A percentile compares a stretch with the other conserved stretches of the same genome.
These are phyloP conservation scores for Coelopa frigida DNA, from an alignment of 1,140 invertebrate genomes.

Conservation along the genomic window DNA sequence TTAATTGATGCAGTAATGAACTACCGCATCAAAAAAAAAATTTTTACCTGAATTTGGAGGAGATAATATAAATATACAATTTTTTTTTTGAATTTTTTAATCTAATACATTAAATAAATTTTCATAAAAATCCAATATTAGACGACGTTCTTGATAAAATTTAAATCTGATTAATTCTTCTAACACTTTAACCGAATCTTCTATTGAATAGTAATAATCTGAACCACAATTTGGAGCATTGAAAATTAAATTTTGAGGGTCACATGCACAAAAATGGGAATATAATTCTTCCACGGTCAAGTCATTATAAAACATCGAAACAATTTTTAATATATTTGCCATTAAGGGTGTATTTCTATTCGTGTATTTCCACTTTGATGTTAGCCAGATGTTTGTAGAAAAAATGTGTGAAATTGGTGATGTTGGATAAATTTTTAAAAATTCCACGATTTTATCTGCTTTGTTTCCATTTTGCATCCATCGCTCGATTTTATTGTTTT, in stretches of 20 bases:
- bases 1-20: slow-evolving; percentile 25
- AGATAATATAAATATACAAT: slow-evolving; percentile 18
- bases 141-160: neutral
- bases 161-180: neutral
- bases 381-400: no score
- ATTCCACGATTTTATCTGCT: slow-evolving; percentile 8
- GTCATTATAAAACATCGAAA: no score
- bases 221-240: neutral
- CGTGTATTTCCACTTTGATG: no score
- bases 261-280: no score
- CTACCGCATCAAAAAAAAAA: neutral
- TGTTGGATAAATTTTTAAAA: slow-evolving; percentile 1
- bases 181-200: neutral
- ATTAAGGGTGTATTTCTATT: no score
- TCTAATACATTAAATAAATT: slow-evolving; percentile 9
- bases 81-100: slow-evolving; percentile 17
- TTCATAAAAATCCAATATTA: slow-evolving; percentile 1
- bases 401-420: neutral
- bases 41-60: neutral
- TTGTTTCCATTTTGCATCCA: slow-evolving; percentile 1
- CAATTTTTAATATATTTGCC: no score
- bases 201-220: neutral
- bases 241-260: no score
- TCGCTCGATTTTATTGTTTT: neutral
- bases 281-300: no score